phyloP scores from a whole-genome alignment of 2,797 vertebrate species.

The Pseudochirops cupreus region DNA sequence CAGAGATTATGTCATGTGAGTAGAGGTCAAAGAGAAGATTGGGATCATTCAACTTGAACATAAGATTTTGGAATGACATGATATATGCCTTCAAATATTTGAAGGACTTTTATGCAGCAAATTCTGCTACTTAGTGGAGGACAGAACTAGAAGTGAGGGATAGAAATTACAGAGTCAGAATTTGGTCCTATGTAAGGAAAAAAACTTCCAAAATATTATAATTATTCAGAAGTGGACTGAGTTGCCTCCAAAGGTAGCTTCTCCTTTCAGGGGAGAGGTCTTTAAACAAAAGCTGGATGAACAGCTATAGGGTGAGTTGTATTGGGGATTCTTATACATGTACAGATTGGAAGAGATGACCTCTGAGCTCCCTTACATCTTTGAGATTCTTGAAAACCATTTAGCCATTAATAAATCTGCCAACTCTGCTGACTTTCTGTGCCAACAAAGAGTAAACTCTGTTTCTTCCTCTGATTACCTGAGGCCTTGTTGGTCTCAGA shows the following conservation, averaged over 20 bases:
- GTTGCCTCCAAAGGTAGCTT: neutral
- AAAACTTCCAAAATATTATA: neutral
- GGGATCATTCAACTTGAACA: neutral
- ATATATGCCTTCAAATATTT: neutral
- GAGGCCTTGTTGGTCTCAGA: neutral
- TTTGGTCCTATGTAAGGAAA: neutral
- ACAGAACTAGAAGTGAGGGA: neutral
- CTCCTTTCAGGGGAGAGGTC: neutral
- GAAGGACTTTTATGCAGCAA: neutral
- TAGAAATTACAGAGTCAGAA: neutral
- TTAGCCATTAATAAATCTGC: neutral
- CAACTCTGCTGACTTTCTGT: neutral
- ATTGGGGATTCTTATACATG: neutral
- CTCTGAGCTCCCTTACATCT: neutral
- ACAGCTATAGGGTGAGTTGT: neutral
- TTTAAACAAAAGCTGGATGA: neutral
- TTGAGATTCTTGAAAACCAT: neutral
- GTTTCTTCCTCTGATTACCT: neutral
- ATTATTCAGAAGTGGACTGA: neutral
- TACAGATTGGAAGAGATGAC: neutral
- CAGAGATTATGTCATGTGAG: neutral
- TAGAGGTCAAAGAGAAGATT: neutral
- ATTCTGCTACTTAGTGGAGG: neutral
- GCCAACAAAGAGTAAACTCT: neutral
- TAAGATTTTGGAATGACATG: neutral